These are phyloP conservation scores for Branchinecta lynchi DNA, from an alignment of 1,140 invertebrate genomes.

Conservation along the genomic window DNA sequence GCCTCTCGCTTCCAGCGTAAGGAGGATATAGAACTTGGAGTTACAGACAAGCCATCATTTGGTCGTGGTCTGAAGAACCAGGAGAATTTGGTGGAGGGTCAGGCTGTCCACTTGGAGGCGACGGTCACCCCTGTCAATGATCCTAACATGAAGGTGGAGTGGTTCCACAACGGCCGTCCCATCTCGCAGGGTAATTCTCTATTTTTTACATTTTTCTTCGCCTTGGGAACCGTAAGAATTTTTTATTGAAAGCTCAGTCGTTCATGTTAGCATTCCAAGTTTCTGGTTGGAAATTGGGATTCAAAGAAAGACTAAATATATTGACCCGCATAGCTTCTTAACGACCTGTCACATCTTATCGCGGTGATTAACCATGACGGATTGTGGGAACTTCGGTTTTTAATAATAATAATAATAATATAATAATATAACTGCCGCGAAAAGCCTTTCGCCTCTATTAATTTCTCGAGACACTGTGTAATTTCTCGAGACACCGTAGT, in stretches of 20 bases:
- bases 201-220: constrained; percentile 12
- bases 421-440: no score
- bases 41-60: constrained; percentile 71
- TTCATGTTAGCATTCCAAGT: not conserved
- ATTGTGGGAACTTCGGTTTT: no score
- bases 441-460: no score
- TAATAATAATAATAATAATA: no score
- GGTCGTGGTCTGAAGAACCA: constrained; percentile 69
- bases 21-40: constrained; percentile 49
- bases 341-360: no score
- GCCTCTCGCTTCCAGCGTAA: constrained; percentile 56
- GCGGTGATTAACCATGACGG: no score
- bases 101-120: constrained; percentile 83
- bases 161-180: constrained; percentile 74
- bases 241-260: not conserved
- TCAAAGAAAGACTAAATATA: no score
- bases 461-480: no score
- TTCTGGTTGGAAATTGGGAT: no score
- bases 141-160: constrained; percentile 80
- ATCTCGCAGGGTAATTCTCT: constrained; percentile 51
- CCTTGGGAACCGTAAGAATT: not conserved
- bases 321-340: no score
- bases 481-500: no score
- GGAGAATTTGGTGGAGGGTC: constrained; percentile 66
- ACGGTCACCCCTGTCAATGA: constrained; percentile 87